Evolutionary conservation across 2,113 vertebrate genomes (phyloP).

Genomic region (Ramphastos sulfuratus): DNA sequence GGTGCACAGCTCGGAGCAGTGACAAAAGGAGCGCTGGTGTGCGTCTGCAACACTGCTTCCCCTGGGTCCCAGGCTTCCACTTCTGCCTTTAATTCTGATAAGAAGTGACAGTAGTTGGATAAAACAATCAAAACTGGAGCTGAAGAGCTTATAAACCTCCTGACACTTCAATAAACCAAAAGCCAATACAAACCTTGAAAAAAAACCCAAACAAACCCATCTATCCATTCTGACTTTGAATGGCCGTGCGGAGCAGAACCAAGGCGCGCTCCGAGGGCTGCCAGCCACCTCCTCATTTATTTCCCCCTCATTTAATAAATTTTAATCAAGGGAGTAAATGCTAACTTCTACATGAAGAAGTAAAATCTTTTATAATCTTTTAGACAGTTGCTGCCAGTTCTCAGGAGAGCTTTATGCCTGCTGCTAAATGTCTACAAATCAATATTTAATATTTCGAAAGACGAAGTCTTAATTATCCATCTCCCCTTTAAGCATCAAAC

Average conservation of each 20-base stretch:
- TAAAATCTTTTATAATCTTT: conserved; percentile 76
- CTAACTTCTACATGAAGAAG: conserved; percentile 72
- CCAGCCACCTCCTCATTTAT: conserved; percentile 57
- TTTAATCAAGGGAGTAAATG: conserved; percentile 72
- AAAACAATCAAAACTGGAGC: conserved; percentile 80
- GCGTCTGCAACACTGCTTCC: conserved; percentile 55
- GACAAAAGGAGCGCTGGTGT: conserved; percentile 48
- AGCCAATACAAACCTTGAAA: conserved; percentile 67
- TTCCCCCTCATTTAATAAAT: conserved; percentile 69
- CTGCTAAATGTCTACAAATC: conserved; percentile 78
- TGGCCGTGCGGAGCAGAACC: conserved; percentile 33
- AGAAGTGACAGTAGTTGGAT: conserved; percentile 82
- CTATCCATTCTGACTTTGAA: conserved; percentile 49
- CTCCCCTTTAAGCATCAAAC: conserved; percentile 69
- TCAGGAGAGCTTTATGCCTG: conserved; percentile 73
- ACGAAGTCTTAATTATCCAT: conserved; percentile 77
- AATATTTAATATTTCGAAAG: conserved; percentile 80
- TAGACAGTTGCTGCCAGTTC: conserved; percentile 69
- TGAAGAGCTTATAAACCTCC: conserved; percentile 82
- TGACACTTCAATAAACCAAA: conserved; percentile 81
- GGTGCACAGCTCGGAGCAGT: neutral
- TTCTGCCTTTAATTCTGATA: conserved; percentile 77
- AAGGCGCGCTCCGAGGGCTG: neutral
- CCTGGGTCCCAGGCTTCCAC: conserved; percentile 68
- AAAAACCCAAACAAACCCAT: neutral